These are phyloP conservation scores for Burhinus oedicnemus DNA, from an alignment of 2,113 vertebrate genomes.

Conservation along the genomic window DNA sequence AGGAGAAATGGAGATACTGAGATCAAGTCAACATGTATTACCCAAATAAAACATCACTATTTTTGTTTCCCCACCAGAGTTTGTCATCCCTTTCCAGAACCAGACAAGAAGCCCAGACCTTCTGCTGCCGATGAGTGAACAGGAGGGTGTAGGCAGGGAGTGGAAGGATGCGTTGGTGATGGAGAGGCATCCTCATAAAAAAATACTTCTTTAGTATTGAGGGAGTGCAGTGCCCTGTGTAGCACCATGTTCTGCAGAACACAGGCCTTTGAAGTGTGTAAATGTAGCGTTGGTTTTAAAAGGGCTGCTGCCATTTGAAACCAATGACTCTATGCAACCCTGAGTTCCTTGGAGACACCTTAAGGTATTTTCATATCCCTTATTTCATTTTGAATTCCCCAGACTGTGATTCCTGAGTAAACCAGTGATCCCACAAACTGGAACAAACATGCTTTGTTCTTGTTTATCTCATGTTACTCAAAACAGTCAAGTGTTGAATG, in stretches of 20 bases:
- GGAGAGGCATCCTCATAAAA: not conserved
- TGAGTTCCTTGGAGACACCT: not conserved
- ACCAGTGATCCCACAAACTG: not conserved
- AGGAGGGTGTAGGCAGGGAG: not conserved
- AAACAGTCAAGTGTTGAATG: not conserved
- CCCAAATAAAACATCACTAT: not conserved
- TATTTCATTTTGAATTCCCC: constrained; percentile 1
- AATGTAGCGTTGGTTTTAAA: not conserved
- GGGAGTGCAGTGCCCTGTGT: not conserved
- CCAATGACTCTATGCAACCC: not conserved
- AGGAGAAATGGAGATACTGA: not conserved
- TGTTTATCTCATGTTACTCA: constrained; percentile 13
- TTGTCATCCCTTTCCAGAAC: not conserved
- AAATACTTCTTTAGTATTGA: not conserved
- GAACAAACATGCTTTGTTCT: constrained; percentile 38
- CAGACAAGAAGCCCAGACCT: not conserved
- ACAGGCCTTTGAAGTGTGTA: not conserved
- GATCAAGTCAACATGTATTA: not conserved
- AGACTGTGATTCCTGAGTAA: constrained; percentile 2
- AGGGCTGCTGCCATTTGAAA: not conserved
- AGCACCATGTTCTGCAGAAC: not conserved
- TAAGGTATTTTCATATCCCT: constrained; percentile 10
- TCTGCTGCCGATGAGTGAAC: not conserved
- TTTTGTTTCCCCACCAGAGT: not conserved
- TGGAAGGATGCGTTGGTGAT: not conserved